Evolutionary conservation across 2,113 vertebrate genomes (phyloP).

Genomic region (Pandion haliaetus): DNA sequence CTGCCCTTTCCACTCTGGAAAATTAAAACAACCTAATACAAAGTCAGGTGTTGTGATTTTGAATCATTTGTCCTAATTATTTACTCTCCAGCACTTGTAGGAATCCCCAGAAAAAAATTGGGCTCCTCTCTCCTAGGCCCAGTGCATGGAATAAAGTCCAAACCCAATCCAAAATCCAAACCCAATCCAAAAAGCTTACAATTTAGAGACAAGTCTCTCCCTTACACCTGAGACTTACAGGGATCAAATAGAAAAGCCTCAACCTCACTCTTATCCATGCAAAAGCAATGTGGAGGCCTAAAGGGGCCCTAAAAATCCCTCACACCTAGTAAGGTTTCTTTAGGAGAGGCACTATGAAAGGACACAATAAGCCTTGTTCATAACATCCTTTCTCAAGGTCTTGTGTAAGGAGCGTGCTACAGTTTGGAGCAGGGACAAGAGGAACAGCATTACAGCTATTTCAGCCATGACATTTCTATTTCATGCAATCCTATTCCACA

Average conservation of each 20-base stretch:
- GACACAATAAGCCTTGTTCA: background rate
- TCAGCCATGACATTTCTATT: constrained; percentile 51
- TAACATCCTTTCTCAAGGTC: background rate
- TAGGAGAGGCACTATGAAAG: background rate
- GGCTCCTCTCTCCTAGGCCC: background rate
- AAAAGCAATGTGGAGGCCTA: background rate
- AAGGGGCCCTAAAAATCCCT: background rate
- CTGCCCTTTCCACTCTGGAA: background rate
- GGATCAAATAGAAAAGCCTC: background rate
- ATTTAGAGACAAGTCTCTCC: background rate
- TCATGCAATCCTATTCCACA: constrained; percentile 34
- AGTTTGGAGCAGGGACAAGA: background rate
- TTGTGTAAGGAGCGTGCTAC: background rate
- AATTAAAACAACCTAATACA: background rate
- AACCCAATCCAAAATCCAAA: background rate
- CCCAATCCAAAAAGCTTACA: background rate
- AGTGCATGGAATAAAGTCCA: background rate
- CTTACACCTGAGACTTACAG: background rate
- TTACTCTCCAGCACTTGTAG: background rate
- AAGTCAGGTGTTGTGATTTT: background rate
- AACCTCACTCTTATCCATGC: background rate
- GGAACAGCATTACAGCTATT: background rate
- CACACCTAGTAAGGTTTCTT: background rate
- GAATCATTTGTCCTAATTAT: background rate
- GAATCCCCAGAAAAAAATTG: background rate